A percentile compares a stretch with the other conserved stretches of the same genome.
Evolutionary conservation across 2,113 vertebrate species (phyloP).

Genomic region (Phycodurus eques): DNA sequence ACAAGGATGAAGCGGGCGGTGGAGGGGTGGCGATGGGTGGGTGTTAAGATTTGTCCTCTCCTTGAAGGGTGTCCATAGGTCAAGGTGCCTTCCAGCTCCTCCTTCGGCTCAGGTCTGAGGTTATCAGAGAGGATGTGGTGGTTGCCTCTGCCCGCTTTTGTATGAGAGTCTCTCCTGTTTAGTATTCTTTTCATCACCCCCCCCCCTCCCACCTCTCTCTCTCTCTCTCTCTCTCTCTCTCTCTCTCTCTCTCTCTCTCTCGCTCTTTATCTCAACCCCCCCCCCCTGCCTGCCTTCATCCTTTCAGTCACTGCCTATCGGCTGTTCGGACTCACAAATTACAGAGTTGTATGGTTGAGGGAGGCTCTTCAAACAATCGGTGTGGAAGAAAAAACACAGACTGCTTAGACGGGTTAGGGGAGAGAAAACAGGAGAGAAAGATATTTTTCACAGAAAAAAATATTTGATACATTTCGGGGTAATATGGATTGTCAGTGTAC

Average conservation of each 20-base stretch:
- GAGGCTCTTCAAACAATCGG: conserved; percentile 54
- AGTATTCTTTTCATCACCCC: conserved; percentile 15
- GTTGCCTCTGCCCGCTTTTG: conserved; percentile 55
- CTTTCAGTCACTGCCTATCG: conserved; percentile 53
- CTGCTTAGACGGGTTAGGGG: conserved; percentile 5
- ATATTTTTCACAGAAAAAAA: neutral
- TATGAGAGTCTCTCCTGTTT: conserved; percentile 48
- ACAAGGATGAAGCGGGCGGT: neutral
- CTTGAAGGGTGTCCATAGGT: conserved; percentile 38
- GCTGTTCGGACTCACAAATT: conserved; percentile 59
- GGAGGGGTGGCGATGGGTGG: neutral
- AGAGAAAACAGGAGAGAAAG: neutral
- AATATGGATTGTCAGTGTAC: neutral
- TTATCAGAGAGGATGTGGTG: conserved; percentile 42
- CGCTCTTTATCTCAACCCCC: conserved; percentile 43
- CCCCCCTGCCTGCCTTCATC: conserved; percentile 31
- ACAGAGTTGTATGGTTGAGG: conserved; percentile 47
- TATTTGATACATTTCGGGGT: neutral
- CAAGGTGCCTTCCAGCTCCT: conserved; percentile 46
- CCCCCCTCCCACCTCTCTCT: conserved; percentile 22
- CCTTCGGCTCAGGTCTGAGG: conserved; percentile 35
- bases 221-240: conserved; percentile 30
- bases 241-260: conserved; percentile 35
- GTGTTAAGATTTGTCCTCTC: conserved; percentile 20
- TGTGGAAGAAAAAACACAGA: conserved; percentile 31